These are phyloP conservation scores for Archivesica marissinica DNA, from an alignment of 1,140 invertebrate genomes.

Conservation along the genomic window DNA sequence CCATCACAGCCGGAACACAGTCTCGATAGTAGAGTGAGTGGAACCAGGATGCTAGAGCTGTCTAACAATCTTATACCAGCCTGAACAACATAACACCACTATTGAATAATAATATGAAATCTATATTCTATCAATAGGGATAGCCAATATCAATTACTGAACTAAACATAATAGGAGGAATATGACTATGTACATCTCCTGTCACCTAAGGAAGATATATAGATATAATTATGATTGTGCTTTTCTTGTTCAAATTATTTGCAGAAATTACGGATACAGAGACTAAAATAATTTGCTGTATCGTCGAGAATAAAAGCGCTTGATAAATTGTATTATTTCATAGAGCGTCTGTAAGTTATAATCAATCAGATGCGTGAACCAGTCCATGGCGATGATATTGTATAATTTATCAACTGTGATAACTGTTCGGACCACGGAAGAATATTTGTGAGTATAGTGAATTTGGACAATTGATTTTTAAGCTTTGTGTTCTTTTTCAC, in stretches of 20 bases:
- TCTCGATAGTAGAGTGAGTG: not conserved
- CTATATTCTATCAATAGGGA: not conserved
- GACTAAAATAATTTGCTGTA: no score
- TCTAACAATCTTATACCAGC: not conserved
- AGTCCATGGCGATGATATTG: not conserved
- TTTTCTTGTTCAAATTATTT: not conserved
- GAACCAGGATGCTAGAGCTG: slow-evolving; percentile 7
- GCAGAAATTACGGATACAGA: no score
- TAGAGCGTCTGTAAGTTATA: no score
- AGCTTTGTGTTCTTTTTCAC: no score
- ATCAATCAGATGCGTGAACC: no score
- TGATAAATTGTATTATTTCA: no score
- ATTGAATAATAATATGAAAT: not conserved
- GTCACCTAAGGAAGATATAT: no score
- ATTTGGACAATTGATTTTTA: no score
- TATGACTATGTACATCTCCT: not conserved
- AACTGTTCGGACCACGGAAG: not conserved
- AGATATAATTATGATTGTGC: not conserved
- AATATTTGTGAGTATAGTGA: no score
- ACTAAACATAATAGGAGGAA: not conserved
- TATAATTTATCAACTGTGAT: not conserved
- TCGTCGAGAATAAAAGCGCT: no score
- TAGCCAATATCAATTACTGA: no score
- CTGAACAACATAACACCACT: not conserved
- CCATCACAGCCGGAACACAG: not conserved